Evolutionary conservation across 2,113 vertebrate species (phyloP).

Genomic region (Alces alces): DNA sequence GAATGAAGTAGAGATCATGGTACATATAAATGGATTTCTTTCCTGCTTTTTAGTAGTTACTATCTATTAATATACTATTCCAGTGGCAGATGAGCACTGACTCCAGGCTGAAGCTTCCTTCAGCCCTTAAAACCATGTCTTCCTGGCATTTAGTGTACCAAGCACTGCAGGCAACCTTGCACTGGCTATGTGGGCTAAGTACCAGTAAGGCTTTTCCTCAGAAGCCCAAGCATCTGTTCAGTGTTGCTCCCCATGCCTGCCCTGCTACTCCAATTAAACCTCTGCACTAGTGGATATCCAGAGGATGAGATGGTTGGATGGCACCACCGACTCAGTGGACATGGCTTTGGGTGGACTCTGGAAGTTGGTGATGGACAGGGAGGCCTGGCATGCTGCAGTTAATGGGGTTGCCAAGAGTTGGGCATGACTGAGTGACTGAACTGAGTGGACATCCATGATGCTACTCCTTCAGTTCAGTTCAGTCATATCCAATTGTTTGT

Average conservation of each 20-base stretch:
- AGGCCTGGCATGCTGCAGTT: accelerated
- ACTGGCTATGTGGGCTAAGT: background rate
- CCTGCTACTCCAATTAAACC: background rate
- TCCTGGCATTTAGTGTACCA: background rate
- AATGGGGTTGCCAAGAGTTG: background rate
- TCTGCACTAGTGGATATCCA: background rate
- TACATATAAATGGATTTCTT: background rate
- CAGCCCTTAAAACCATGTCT: background rate
- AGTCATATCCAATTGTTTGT: background rate
- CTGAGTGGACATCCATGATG: background rate
- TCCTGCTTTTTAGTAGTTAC: background rate
- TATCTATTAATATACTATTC: background rate
- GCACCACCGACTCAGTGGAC: background rate
- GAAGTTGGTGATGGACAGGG: background rate
- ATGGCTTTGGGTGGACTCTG: background rate
- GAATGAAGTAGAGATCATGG: background rate
- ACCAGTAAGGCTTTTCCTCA: background rate
- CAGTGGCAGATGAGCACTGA: background rate
- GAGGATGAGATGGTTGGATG: background rate
- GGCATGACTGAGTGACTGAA: background rate
- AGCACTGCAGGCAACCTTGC: accelerated
- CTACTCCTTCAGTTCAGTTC: background rate
- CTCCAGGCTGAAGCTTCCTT: background rate
- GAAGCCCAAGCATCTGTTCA: background rate
- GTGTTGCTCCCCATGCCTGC: background rate